phyloP scores from a whole-genome alignment of 2,888 invertebrate species.

The Gasteruption jaculator region DNA sequence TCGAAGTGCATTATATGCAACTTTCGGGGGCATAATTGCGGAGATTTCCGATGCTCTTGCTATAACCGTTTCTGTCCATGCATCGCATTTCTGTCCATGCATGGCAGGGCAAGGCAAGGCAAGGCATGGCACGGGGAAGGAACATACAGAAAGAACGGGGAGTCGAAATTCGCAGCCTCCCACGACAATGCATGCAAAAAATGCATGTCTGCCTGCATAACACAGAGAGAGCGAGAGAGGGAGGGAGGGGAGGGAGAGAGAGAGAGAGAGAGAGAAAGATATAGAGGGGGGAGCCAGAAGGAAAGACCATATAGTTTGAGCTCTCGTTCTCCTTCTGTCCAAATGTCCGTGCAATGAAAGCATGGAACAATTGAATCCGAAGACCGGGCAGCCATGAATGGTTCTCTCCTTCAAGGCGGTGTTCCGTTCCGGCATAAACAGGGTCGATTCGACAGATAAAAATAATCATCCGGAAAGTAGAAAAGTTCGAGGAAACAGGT shows the following conservation, averaged over 20 bases:
- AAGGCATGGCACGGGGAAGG: no score
- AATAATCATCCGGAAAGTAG: slow-evolving; percentile 40
- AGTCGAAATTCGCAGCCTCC: slow-evolving; percentile 47
- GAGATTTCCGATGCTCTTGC: no score
- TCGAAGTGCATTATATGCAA: no score
- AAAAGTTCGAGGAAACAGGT: slow-evolving; percentile 46
- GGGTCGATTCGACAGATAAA: slow-evolving; percentile 25
- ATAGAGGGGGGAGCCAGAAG: slow-evolving; percentile 7
- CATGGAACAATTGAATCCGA: slow-evolving; percentile 4
- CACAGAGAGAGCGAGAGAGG: slow-evolving; percentile 22
- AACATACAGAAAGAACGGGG: no score
- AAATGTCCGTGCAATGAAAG: not conserved
- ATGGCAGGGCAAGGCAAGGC: no score
- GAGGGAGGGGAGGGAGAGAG: slow-evolving; percentile 12
- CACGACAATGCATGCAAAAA: slow-evolving; percentile 44
- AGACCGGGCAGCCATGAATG: slow-evolving; percentile 9
- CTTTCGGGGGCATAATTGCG: no score
- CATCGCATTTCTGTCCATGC: no score
- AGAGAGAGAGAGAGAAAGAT: not conserved
- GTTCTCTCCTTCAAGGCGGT: slow-evolving; percentile 18
- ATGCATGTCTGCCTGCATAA: slow-evolving; percentile 30
- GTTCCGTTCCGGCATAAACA: slow-evolving; percentile 19
- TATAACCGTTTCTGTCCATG: no score
- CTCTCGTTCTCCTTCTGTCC: slow-evolving; percentile 1
- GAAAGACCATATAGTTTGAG: no score